Evolutionary conservation across 2,888 invertebrate species (phyloP).

Genomic region (Stramonita haemastoma): DNA sequence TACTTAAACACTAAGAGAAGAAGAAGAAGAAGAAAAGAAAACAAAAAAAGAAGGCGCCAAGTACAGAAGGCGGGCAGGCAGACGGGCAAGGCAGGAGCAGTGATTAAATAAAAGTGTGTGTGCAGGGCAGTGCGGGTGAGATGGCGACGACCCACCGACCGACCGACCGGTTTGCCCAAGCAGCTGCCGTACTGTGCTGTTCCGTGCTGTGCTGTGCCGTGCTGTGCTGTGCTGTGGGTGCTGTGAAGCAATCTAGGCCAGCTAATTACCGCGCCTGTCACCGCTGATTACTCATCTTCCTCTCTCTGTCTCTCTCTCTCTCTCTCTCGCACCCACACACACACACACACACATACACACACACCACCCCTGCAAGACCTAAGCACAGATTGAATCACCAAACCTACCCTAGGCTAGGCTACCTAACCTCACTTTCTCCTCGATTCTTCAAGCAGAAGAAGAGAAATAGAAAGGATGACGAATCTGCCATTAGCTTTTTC

Average conservation of each 20-base stretch:
- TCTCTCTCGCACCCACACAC: too few relatives aligned
- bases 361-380: not conserved
- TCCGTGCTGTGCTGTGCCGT: too few relatives aligned
- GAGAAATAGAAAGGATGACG: not conserved
- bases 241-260: not conserved
- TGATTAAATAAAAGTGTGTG: not conserved
- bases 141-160: not conserved
- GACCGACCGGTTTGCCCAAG: not conserved
- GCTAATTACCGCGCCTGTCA: conserved; percentile 7
- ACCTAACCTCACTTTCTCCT: not conserved
- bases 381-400: not conserved
- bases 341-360: not conserved
- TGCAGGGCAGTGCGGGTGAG: not conserved
- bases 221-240: too few relatives aligned
- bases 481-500: not conserved
- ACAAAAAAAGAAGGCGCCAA: too few relatives aligned
- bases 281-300: conserved; percentile 5
- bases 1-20: too few relatives aligned
- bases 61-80: too few relatives aligned
- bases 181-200: not conserved
- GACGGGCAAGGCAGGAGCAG: too few relatives aligned
- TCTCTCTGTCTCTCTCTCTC: too few relatives aligned
- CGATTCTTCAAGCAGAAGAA: not conserved
- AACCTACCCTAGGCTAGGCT: not conserved
- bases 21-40: too few relatives aligned